Evolutionary conservation across 1,140 invertebrate genomes (phyloP).

Genomic region (Zaprionus ornatus): DNA sequence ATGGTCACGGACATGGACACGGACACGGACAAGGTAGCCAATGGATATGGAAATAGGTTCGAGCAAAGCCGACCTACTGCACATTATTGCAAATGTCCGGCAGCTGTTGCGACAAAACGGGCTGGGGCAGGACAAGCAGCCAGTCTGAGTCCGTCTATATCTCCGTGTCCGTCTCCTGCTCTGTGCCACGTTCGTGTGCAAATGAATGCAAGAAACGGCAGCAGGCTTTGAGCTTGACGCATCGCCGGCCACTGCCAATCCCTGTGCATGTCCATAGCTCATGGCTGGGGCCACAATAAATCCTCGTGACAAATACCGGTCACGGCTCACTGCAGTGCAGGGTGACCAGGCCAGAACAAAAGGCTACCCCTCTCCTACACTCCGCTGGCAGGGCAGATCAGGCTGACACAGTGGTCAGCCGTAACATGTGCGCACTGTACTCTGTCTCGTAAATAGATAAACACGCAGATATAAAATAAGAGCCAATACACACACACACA

Average conservation of each 20-base stretch:
- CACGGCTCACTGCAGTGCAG: constrained; percentile 39
- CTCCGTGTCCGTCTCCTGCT: background rate
- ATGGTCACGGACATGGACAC: background rate
- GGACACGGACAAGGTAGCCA: background rate
- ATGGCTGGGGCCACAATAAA: constrained; percentile 57
- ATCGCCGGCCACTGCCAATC: constrained; percentile 6
- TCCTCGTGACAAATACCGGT: constrained; percentile 67
- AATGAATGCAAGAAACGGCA: constrained; percentile 1
- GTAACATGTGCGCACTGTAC: constrained; percentile 18
- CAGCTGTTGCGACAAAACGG: constrained; percentile 44
- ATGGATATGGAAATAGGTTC: background rate
- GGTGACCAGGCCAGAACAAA: background rate
- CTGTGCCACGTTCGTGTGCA: background rate
- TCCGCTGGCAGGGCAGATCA: background rate
- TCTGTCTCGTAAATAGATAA: constrained; percentile 28
- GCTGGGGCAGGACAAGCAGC: background rate
- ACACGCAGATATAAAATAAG: constrained; percentile 7
- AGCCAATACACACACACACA: background rate
- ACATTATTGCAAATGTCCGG: constrained; percentile 76
- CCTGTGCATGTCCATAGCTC: background rate
- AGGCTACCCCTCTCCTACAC: no score
- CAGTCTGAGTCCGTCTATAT: background rate
- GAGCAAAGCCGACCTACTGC: constrained; percentile 1
- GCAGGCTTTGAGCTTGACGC: background rate
- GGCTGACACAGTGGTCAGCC: constrained; percentile 6